Conservation (phyloP, 1,140 invertebrate genomes). For the Pachyrhynchus sulphureomaculatus region DNA sequence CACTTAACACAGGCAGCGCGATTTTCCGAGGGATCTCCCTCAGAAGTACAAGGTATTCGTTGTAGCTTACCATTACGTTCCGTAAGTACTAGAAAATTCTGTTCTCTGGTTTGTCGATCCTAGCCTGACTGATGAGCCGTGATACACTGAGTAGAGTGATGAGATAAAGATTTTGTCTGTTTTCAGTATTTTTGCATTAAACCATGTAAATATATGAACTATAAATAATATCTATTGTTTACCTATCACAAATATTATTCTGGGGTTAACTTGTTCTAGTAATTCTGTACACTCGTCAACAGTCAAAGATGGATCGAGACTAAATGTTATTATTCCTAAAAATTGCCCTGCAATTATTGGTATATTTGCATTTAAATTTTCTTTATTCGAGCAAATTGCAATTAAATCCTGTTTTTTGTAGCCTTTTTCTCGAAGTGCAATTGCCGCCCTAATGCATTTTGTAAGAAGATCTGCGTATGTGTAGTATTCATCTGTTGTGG, state of each 20-base stretch:
- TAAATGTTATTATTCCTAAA: slow-evolving; percentile 3
- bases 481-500: neutral
- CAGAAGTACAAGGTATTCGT: too few relatives aligned
- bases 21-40: too few relatives aligned
- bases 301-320: neutral
- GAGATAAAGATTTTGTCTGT: too few relatives aligned
- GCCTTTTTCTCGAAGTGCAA: neutral
- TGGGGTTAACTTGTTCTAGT: neutral
- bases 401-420: neutral
- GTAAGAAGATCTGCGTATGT: neutral
- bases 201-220: too few relatives aligned
- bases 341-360: slow-evolving; percentile 1
- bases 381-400: slow-evolving; percentile 5
- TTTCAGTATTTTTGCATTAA: too few relatives aligned
- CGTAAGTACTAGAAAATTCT: too few relatives aligned
- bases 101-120: too few relatives aligned
- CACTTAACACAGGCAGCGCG: too few relatives aligned
- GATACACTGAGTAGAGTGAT: too few relatives aligned
- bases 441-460: neutral
- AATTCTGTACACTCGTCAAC: neutral
- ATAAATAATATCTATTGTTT: too few relatives aligned
- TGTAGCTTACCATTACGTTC: too few relatives aligned
- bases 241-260: slow-evolving; percentile 6
- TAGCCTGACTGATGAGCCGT: too few relatives aligned
- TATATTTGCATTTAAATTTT: slow-evolving; percentile 8